Percentiles rank a stretch among this genome's conserved stretches.
Evolutionary conservation across 2,797 vertebrate species (phyloP).

Genomic region (Chiloscyllium punctatum): DNA sequence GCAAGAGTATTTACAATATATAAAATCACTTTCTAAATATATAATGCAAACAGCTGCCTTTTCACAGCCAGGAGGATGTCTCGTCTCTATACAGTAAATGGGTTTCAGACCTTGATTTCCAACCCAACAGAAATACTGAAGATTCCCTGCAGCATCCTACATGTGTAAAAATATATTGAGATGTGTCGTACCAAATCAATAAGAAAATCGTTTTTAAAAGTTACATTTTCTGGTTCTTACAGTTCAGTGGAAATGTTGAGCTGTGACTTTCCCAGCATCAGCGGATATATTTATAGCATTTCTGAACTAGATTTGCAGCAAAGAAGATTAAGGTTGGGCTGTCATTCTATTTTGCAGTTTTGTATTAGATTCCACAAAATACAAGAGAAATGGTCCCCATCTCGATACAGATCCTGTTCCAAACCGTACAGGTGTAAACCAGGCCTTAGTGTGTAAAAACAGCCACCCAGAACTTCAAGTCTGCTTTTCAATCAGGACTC

Average conservation of each 20-base stretch:
- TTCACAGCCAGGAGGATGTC: not conserved
- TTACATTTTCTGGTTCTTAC: not conserved
- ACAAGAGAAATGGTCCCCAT: not conserved
- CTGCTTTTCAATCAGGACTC: not conserved
- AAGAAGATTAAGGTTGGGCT: not conserved
- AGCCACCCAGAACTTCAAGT: not conserved
- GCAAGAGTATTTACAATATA: not conserved
- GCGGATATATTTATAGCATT: not conserved
- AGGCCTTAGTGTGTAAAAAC: not conserved
- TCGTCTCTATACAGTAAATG: not conserved
- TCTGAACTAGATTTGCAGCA: not conserved
- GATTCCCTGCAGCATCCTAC: not conserved
- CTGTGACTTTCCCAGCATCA: not conserved
- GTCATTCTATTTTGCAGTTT: not conserved
- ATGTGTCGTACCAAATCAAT: not conserved
- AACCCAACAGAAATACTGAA: not conserved
- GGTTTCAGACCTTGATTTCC: not conserved
- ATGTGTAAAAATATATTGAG: not conserved
- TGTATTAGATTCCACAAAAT: not conserved
- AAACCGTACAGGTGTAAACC: too few species aligned
- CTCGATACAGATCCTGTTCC: not conserved
- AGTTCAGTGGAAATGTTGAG: not conserved
- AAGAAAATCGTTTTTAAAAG: not conserved
- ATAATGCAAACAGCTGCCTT: not conserved
- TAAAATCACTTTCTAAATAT: not conserved